These are phyloP conservation scores for Orthosia gracilis DNA, from an alignment of 2,888 invertebrate species.

Conservation along the genomic window DNA sequence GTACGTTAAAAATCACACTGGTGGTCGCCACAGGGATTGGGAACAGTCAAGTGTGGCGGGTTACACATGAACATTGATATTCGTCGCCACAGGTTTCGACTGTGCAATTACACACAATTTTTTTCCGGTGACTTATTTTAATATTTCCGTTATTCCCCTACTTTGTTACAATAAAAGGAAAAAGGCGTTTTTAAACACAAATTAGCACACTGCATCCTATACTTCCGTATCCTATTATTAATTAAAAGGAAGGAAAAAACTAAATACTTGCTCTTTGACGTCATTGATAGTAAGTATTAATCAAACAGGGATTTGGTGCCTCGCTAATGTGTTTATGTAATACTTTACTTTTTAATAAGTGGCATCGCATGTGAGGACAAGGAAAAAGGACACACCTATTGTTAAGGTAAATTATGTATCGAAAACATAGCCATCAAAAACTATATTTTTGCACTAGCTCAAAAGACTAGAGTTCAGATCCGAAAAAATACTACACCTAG, in stretches of 20 bases:
- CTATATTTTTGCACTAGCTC: neutral
- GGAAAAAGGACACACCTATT: neutral
- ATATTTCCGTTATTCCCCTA: neutral
- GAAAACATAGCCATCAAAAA: neutral
- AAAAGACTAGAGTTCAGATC: neutral
- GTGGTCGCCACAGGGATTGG: too few species aligned
- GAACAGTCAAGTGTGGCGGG: too few species aligned
- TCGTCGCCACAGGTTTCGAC: too few species aligned
- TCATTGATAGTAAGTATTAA: neutral
- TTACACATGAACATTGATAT: too few species aligned
- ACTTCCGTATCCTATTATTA: neutral
- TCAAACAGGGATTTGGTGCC: neutral
- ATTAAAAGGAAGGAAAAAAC: neutral
- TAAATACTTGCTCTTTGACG: conserved; percentile 3
- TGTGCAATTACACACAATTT: neutral
- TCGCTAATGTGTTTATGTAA: neutral
- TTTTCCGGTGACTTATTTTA: neutral
- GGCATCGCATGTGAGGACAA: neutral
- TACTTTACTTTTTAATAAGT: neutral
- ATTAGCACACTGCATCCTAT: neutral
- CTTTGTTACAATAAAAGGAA: neutral
- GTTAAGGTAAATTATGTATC: neutral
- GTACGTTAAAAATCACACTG: too few species aligned
- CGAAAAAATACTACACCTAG: too few species aligned
- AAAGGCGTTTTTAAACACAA: neutral